Evolutionary conservation across 92 coral and sea anemone species (phyloP), one percentile per base, ranked within the genome.

Genomic region (Epizoanthus scotinus): DNA sequence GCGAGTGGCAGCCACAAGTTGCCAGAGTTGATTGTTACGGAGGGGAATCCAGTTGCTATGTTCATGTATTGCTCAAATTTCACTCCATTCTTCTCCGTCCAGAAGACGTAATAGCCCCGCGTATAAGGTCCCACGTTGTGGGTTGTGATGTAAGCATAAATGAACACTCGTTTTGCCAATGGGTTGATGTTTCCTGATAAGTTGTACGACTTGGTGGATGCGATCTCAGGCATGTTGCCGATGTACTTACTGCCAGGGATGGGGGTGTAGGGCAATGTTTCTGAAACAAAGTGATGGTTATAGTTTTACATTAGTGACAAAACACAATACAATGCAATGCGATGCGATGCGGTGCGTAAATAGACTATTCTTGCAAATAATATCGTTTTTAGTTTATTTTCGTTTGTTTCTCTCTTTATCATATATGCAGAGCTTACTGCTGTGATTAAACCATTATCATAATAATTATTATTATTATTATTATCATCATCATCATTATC

Each of bases 31-130:
- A 53, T 71, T 5, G 78, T 71, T 7, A 53, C 63, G 6, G 78
- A 71, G 10, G 78, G 78, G 61, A 71, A 71, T 18, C 78, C 78
- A 8, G 61, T 50, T 54, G 78, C 78, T 25, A 71, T 71, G 31
- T 71, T 71, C 78, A 71, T 71, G 63, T 25, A 53, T 15, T 71
- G 78, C 14, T 53, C 78, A 49, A 53, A 71, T 26, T 71, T 71
- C 18, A 71, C 27, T 8, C 49, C 78, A 9, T 53, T 8, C 1
- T 17, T 54, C 20, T 52, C 47, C 26, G 78, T 71, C 78, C 62
- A 71, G 54, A 71, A 53, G 25, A 53, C 27, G 28, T 71, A 71
- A 63, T 71, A 71, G 7, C 78, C 78, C 36, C 78, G 78, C 21
- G 7, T 29, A 61, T 50, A 71, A 52, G 63, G 49, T 27, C 78